Percentiles rank a stretch among this genome's conserved stretches.
Evolutionary conservation across 1,140 invertebrate genomes (phyloP).

Genomic region (Brachionus calyciflorus): DNA sequence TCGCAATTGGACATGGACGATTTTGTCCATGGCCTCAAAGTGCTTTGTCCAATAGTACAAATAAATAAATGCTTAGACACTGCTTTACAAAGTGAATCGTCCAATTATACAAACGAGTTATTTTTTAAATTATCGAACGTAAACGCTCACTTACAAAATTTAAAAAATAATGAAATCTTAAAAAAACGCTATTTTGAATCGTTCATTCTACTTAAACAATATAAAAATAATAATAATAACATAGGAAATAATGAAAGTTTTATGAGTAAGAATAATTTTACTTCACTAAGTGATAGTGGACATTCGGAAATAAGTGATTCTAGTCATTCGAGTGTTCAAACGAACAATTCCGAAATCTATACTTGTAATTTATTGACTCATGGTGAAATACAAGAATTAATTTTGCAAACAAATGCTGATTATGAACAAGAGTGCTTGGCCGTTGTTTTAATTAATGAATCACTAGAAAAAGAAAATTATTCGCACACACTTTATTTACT

Average conservation of each 20-base stretch:
- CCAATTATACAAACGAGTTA: not conserved
- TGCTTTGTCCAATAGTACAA: constrained; percentile 43
- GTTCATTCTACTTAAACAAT: constrained; percentile 16
- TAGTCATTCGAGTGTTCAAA: not conserved
- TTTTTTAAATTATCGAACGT: constrained; percentile 11
- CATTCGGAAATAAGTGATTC: constrained; percentile 42
- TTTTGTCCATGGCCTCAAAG: constrained; percentile 35
- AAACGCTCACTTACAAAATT: constrained; percentile 38
- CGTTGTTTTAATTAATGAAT: constrained; percentile 44
- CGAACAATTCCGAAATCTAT: not conserved
- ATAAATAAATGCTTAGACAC: constrained; percentile 46
- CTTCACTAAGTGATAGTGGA: constrained; percentile 40
- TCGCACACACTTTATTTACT: constrained; percentile 37
- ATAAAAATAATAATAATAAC: constrained; percentile 41
- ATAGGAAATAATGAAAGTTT: not conserved
- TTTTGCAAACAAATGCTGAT: constrained; percentile 69
- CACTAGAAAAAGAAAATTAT: constrained; percentile 35
- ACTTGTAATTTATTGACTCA: constrained; percentile 68
- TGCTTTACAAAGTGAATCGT: not conserved
- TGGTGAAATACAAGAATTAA: constrained; percentile 69
- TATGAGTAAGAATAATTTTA: not conserved
- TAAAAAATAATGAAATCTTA: not conserved
- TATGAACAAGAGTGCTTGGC: constrained; percentile 62
- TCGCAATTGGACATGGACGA: constrained; percentile 10
- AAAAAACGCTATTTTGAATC: constrained; percentile 10